phyloP scores from a whole-genome alignment of 1,140 invertebrate species.

The Hyphantria cunea region DNA sequence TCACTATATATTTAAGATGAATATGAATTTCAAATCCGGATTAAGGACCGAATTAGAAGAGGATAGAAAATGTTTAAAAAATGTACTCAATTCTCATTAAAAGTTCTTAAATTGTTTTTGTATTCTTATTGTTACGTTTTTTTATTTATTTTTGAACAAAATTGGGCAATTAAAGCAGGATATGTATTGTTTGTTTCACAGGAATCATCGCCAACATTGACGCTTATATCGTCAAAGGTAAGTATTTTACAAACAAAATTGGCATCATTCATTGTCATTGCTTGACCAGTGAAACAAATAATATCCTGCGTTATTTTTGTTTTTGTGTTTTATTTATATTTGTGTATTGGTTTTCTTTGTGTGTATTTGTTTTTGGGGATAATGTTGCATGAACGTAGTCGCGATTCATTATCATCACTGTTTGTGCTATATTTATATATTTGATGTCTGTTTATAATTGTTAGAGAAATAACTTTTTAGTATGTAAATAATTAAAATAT shows the following conservation, averaged over 20 bases:
- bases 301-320: slow-evolving; percentile 49
- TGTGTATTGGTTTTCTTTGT: slow-evolving; percentile 16
- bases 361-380: slow-evolving; percentile 22
- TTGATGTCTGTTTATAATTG: slow-evolving; percentile 2
- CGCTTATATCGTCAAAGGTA: slow-evolving; percentile 87
- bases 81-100: background rate
- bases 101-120: slow-evolving; percentile 19
- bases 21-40: no score
- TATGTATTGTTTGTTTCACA: slow-evolving; percentile 82
- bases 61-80: background rate
- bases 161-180: slow-evolving; percentile 67
- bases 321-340: slow-evolving; percentile 23
- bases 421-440: slow-evolving; percentile 23
- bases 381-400: slow-evolving; percentile 22
- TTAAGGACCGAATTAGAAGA: background rate
- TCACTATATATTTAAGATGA: no score
- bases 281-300: slow-evolving; percentile 50
- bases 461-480: slow-evolving; percentile 1
- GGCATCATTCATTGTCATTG: slow-evolving; percentile 40
- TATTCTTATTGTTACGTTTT: slow-evolving; percentile 28
- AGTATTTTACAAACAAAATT: slow-evolving; percentile 61
- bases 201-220: slow-evolving; percentile 86
- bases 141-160: slow-evolving; percentile 33
- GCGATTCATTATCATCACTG: slow-evolving; percentile 12
- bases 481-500: background rate